Evolutionary conservation across 2,797 vertebrate species (phyloP), one percentile per base, ranked within the genome.

Genomic region (Enteromius paludinosus): DNA sequence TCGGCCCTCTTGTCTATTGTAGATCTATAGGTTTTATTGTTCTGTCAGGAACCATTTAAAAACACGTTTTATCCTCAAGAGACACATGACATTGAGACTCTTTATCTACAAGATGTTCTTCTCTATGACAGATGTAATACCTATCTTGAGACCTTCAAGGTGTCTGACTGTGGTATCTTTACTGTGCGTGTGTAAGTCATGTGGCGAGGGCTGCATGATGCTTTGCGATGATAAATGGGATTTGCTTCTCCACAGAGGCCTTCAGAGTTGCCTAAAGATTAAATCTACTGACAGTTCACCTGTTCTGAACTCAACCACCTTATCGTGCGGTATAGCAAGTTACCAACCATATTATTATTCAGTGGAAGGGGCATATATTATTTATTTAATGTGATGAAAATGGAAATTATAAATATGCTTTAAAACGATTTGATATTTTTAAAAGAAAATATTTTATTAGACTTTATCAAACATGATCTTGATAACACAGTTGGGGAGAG

Each of bases 101-200:
- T 85, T 78, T 74, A 83, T 74, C 25, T 76, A 72, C 64, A 73
- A 28, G 54, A 70, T 8, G 61, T 72, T 84, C 86, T 62, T 23
- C 72, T 54, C 18, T 65, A 82, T 82, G 84, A 89, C 82, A 78
- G 65, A 65, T 88, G 11, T 62, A 64, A 35, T 88, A 85, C 35
- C 78, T 25, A 56, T 78, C 80, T 2, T 41, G 43, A 87, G 83
- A 86, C 85, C 84, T 90, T 90, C 79, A 86, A 74, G 79, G 71
- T 86, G 59, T 77, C 83, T 84, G 65, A 47, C 64, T 85, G 70
- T 78, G 59, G 75, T 84, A 43, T 81, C 73, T 83, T 64, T 43
- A 45, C 10, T 43, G 41, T 18, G 17, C 72, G 54, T n/a, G 45
- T 81, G 66, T 74, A 84, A 74, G 73, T 65, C 52, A 23, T 54